Percentiles rank a stretch among this genome's conserved stretches.
These are phyloP conservation scores for Embiotoca jacksoni DNA, from an alignment of 2,113 vertebrate species.

Conservation along the genomic window DNA sequence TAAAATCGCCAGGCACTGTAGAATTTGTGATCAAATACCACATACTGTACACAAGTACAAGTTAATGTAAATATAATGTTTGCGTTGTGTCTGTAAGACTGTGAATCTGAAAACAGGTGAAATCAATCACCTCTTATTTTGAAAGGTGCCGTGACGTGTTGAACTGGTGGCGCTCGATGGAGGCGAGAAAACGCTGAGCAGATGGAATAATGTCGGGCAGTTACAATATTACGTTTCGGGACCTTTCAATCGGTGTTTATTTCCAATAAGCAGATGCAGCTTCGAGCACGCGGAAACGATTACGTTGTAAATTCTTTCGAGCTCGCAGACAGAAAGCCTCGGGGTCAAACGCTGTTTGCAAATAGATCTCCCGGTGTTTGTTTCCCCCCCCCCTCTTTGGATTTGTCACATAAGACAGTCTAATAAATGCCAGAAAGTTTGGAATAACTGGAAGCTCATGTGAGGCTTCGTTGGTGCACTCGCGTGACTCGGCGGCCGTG, in stretches of 20 bases:
- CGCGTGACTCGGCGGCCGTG: slow-evolving; percentile 1
- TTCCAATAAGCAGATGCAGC: slow-evolving; percentile 42
- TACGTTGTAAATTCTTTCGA: slow-evolving; percentile 23
- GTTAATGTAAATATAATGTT: no score
- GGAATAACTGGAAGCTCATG: not conserved
- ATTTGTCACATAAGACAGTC: slow-evolving; percentile 32
- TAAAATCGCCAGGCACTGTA: no score
- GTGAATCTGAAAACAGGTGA: not conserved
- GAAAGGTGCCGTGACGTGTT: slow-evolving; percentile 6
- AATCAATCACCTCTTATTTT: not conserved
- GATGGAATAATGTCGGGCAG: slow-evolving; percentile 41
- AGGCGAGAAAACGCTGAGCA: slow-evolving; percentile 14
- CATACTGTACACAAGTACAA: no score
- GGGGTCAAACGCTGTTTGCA: slow-evolving; percentile 27
- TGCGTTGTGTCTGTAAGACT: no score
- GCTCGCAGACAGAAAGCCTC: slow-evolving; percentile 6
- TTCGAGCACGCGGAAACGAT: slow-evolving; percentile 47
- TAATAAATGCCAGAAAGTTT: slow-evolving; percentile 46
- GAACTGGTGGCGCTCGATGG: slow-evolving; percentile 1
- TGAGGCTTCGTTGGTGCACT: slow-evolving; percentile 3
- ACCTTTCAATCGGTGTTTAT: slow-evolving; percentile 39
- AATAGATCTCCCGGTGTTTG: slow-evolving; percentile 14
- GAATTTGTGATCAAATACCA: no score
- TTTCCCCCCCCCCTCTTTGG: slow-evolving; percentile 39
- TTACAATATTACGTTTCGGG: slow-evolving; percentile 37